A percentile compares a stretch with the other conserved stretches of the same genome.
phyloP scores from a whole-genome alignment of 1,140 invertebrate species.

The Sycophaga agraensis region DNA sequence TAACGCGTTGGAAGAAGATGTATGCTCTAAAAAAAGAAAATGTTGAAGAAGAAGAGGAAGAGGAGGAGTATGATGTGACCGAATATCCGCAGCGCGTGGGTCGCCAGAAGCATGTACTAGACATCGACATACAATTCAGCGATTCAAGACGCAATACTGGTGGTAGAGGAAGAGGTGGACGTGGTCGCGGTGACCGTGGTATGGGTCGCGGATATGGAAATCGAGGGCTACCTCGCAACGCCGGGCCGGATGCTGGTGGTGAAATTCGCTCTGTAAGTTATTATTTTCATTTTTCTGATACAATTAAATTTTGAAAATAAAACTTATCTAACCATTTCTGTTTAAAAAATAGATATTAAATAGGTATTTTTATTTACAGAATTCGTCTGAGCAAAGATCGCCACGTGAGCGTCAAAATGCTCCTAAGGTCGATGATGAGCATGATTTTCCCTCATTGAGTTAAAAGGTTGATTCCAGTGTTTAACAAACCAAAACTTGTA shows the following conservation, averaged over 20 bases:
- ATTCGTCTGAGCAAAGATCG: slow-evolving; percentile 45
- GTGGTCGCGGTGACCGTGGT: slow-evolving; percentile 54
- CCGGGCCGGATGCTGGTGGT: slow-evolving; percentile 39
- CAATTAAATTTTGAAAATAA: no score
- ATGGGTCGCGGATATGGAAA: slow-evolving; percentile 49
- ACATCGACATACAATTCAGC: slow-evolving; percentile 88
- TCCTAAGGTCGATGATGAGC: slow-evolving; percentile 92
- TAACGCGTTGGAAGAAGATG: slow-evolving; percentile 91
- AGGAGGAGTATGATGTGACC: slow-evolving; percentile 70
- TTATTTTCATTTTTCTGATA: no score
- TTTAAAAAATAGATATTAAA: no score
- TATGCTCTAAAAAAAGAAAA: slow-evolving; percentile 81
- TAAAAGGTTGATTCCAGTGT: slow-evolving; percentile 54
- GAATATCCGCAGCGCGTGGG: slow-evolving; percentile 86
- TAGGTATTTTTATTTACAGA: slow-evolving; percentile 22
- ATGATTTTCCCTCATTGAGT: slow-evolving; percentile 90
- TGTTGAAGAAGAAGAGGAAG: slow-evolving; percentile 68
- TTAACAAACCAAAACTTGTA: slow-evolving; percentile 19
- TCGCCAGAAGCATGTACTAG: slow-evolving; percentile 81
- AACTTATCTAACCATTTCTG: no score
- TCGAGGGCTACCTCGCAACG: slow-evolving; percentile 46
- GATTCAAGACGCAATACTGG: slow-evolving; percentile 74
- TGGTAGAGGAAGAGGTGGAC: slow-evolving; percentile 62
- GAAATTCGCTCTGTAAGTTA: slow-evolving; percentile 46
- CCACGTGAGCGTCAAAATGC: slow-evolving; percentile 65